These are phyloP conservation scores for Ctenosaura bakeri DNA, from an alignment of 2,797 vertebrate species.

Conservation along the genomic window DNA sequence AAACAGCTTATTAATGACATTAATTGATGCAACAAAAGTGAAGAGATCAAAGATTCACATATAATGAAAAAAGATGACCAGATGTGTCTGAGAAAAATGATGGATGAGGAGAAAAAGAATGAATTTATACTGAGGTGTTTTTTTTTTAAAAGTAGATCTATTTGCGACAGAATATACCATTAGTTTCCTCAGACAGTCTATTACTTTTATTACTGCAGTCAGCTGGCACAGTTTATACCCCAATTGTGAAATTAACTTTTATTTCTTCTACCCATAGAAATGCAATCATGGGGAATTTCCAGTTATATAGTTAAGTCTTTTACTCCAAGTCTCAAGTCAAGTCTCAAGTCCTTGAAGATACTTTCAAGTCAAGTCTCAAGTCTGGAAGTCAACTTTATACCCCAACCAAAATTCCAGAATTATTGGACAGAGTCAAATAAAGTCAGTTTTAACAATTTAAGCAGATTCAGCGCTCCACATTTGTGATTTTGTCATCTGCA, in stretches of 20 bases:
- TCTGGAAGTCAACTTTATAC: no score
- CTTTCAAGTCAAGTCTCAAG: no score
- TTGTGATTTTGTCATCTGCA: no score
- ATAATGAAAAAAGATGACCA: background rate
- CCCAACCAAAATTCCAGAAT: no score
- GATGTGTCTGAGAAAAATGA: constrained; percentile 2
- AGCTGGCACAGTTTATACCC: background rate
- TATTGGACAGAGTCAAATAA: no score
- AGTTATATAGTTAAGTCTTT: no score
- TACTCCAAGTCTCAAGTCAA: no score
- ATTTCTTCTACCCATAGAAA: background rate
- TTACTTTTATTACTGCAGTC: background rate
- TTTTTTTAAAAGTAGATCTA: constrained; percentile 37
- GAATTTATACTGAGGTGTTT: background rate
- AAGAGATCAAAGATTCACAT: constrained; percentile 42
- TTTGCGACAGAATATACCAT: background rate
- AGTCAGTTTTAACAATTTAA: no score
- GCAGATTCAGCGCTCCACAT: no score
- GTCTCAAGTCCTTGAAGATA: no score
- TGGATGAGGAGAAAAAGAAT: constrained; percentile 2
- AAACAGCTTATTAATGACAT: constrained; percentile 37
- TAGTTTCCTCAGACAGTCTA: background rate
- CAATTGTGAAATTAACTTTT: background rate
- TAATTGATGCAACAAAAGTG: constrained; percentile 26
- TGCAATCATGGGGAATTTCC: background rate